These are phyloP conservation scores for Cossypha polioptera DNA, from an alignment of 2,797 vertebrate genomes.

Conservation along the genomic window DNA sequence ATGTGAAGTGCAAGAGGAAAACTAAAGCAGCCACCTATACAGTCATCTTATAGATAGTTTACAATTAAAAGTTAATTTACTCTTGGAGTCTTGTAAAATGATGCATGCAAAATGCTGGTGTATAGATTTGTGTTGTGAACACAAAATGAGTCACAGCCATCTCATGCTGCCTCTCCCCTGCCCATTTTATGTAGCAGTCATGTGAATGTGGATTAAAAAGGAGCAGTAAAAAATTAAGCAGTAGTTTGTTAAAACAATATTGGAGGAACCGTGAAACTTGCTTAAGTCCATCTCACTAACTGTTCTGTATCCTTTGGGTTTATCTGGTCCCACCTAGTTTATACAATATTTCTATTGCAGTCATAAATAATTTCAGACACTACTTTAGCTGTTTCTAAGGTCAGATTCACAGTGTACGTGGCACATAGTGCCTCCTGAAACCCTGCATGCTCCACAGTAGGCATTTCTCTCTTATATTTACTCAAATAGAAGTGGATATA, in stretches of 20 bases:
- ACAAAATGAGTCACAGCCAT: background rate
- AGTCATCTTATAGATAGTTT: background rate
- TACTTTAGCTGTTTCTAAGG: background rate
- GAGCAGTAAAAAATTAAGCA: background rate
- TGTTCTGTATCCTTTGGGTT: background rate
- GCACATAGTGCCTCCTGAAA: background rate
- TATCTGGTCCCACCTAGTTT: background rate
- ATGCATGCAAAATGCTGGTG: background rate
- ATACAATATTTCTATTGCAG: background rate
- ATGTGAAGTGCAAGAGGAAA: background rate
- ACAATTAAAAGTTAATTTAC: background rate
- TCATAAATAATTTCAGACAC: background rate
- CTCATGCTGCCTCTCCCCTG: background rate
- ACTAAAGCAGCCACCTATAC: background rate
- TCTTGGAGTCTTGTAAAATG: background rate
- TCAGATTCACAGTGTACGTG: background rate
- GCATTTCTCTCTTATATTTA: constrained; percentile 49
- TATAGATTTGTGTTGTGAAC: background rate
- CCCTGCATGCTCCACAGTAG: background rate
- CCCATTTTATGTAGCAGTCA: background rate
- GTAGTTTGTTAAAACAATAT: background rate
- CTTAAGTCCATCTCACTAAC: background rate
- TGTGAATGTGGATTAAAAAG: background rate
- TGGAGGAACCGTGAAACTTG: background rate
- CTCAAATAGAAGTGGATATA: constrained; percentile 30